phyloP scores from a whole-genome alignment of 2,888 invertebrate species.

The Agrochola lychnidis region DNA sequence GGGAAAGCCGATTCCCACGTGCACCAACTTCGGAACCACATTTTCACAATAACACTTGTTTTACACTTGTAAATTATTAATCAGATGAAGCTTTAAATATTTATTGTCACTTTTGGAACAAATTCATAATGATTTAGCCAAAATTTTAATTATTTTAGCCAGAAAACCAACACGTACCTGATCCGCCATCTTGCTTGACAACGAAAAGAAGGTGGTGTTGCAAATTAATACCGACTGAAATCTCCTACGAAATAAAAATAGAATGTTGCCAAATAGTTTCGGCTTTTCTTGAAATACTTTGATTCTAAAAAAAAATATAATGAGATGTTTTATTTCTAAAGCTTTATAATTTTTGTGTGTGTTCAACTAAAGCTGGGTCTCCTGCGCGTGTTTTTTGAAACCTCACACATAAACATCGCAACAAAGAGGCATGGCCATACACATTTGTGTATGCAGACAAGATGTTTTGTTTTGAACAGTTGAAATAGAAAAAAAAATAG shows the following conservation, averaged over 20 bases:
- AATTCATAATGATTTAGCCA: slow-evolving; percentile 42
- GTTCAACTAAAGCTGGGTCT: no score
- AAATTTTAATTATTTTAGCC: slow-evolving; percentile 69
- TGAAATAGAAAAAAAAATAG: no score
- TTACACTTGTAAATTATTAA: slow-evolving; percentile 55
- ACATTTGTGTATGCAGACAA: no score
- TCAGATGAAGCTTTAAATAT: slow-evolving; percentile 23
- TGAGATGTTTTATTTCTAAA: no score
- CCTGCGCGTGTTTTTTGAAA: no score
- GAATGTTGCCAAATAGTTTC: slow-evolving; percentile 48
- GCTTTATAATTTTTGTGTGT: no score
- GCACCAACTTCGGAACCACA: slow-evolving; percentile 73
- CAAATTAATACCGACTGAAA: slow-evolving; percentile 52
- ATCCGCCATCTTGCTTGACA: slow-evolving; percentile 94
- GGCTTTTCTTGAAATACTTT: not conserved
- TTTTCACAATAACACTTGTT: slow-evolving; percentile 72
- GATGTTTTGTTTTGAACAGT: no score
- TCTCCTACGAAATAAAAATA: not conserved
- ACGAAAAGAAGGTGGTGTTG: slow-evolving; percentile 87
- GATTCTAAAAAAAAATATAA: no score
- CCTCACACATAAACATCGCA: no score
- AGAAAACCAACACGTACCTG: slow-evolving; percentile 92
- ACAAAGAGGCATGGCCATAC: no score
- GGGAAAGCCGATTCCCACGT: slow-evolving; percentile 77
- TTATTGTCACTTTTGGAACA: slow-evolving; percentile 48